These are phyloP conservation scores for Psittacula echo DNA, from an alignment of 2,797 vertebrate genomes.

Conservation along the genomic window DNA sequence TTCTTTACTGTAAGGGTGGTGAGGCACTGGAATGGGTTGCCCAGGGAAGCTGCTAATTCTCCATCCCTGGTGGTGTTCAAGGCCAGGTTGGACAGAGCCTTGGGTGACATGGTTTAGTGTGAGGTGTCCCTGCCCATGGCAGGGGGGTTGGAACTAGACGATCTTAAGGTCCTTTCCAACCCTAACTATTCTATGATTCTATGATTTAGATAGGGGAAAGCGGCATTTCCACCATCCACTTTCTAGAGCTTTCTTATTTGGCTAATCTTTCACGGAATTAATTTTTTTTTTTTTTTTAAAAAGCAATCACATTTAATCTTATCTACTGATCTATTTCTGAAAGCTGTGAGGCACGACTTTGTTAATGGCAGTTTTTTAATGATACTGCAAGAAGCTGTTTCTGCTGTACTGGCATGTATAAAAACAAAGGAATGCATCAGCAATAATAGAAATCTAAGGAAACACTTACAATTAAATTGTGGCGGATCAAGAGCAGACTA, in stretches of 20 bases:
- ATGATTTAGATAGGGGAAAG: background rate
- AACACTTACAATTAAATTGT: conserved; percentile 47
- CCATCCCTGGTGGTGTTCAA: no score
- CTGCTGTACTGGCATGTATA: background rate
- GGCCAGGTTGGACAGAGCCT: no score
- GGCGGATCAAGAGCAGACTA: conserved; percentile 12
- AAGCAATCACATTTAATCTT: background rate
- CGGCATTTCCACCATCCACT: background rate
- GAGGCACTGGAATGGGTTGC: no score
- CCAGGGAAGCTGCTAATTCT: no score
- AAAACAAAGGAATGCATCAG: background rate
- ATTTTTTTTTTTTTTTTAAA: no score
- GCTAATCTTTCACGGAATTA: background rate
- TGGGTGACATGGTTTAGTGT: no score
- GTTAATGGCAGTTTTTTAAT: background rate
- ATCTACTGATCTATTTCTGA: background rate
- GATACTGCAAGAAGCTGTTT: background rate
- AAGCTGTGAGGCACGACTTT: background rate
- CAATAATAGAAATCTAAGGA: conserved; percentile 24
- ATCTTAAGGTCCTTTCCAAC: no score
- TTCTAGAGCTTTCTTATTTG: background rate
- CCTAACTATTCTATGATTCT: no score
- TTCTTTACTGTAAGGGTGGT: no score
- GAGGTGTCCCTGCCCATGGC: no score
- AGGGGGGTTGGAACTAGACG: no score